Evolutionary conservation across 2,797 vertebrate genomes (phyloP), one percentile per base, ranked within the genome.

Genomic region (Sebastolobus altivelis): DNA sequence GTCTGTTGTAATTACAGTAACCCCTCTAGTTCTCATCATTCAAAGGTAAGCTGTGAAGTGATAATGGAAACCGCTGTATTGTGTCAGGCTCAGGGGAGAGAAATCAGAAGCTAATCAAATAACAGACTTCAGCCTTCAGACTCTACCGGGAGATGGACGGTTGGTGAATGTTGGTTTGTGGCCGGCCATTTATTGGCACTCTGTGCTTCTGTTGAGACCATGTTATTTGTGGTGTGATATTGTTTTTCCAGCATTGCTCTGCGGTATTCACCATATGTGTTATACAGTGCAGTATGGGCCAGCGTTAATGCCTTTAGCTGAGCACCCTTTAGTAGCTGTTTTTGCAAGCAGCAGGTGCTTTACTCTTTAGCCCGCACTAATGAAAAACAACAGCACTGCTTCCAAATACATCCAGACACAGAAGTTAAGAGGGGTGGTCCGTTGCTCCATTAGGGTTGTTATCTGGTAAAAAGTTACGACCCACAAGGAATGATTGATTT

Each of bases 91-190:
- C 82, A 13, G 46, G 73, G 83, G 86, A 80, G 61, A 63, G 76
- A 77, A 88, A 90, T 90, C 77, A 83, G 81, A 94, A 83, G 55
- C 84, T 88, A 88, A 93, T 92, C 84, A 90, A 87, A 92, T 93
- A 85, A 85, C 72, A 75, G 31, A 56, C 76, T 72, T 58, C 69
- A 89, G 81, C 80, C 73, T 20, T 78, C 37, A 66, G 79, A 65
- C 56, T 77, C 69, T 46, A 29, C 65, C 33, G 52, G 61, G 56
- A 78, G 62, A 35, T 60, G 69, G 75, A 70, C 38, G 49, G 22
- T 62, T 74, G 78, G 71, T 80, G 77, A 75, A 78, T 58, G 65
- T 55, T 75, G 77, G 43, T 81, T 82, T 80, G 60, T 72, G 40
- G 71, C 9, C 2, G 12, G 54, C 75, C 70, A 54, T 54, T 54